Percentiles rank a stretch among this genome's conserved stretches.
These are phyloP conservation scores for Zeuzera pyrina DNA, from an alignment of 2,888 invertebrate genomes.

Conservation along the genomic window DNA sequence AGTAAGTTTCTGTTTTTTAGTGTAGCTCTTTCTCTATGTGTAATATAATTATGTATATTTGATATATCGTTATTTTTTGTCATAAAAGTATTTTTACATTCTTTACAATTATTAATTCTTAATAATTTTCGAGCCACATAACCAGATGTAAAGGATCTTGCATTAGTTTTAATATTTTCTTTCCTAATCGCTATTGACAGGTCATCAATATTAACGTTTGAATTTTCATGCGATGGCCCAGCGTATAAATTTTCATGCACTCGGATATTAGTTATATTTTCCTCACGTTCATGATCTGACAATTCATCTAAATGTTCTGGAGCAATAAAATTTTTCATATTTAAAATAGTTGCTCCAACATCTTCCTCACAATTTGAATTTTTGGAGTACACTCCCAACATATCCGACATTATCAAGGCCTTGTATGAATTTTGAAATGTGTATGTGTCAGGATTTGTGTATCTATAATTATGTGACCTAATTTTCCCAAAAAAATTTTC, in stretches of 20 bases:
- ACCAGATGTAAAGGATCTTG: not conserved
- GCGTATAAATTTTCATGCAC: not conserved
- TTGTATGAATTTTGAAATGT: slow-evolving; percentile 6
- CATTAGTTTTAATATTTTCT: not conserved
- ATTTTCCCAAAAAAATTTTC: slow-evolving; percentile 9
- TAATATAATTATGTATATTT: not conserved
- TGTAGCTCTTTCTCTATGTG: not conserved
- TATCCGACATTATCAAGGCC: slow-evolving; percentile 4
- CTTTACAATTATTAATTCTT: not conserved
- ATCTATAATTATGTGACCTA: slow-evolving; percentile 5
- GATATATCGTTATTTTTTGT: not conserved
- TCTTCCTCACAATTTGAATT: slow-evolving; percentile 1
- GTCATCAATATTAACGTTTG: too few species aligned
- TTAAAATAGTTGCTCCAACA: not conserved
- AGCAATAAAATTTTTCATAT: not conserved
- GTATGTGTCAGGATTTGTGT: slow-evolving; percentile 4
- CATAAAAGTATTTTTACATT: not conserved
- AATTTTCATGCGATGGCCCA: not conserved
- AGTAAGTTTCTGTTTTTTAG: not conserved
- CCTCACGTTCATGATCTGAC: too few species aligned
- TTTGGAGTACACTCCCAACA: slow-evolving; percentile 3
- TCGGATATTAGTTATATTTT: too few species aligned
- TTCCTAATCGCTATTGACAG: too few species aligned
- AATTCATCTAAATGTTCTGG: too few species aligned
- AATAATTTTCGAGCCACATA: not conserved